Conservation (phyloP, 1,140 invertebrate species). For the Rhynchophorus ferrugineus region DNA sequence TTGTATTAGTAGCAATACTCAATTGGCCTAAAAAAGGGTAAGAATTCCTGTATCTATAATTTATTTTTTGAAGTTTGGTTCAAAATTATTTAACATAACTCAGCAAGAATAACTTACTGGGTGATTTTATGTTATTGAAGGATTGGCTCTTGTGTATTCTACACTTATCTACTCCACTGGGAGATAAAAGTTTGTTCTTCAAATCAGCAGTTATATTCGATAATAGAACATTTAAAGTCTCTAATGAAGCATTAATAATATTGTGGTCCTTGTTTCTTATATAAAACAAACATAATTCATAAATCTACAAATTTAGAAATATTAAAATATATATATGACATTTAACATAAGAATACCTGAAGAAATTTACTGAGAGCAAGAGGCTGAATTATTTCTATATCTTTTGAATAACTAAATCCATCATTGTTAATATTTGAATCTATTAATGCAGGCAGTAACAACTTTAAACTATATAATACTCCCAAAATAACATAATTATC, state of each 20-base stretch:
- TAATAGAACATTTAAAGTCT: slow-evolving; percentile 69
- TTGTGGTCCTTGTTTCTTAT: slow-evolving; percentile 68
- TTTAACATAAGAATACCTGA: no score
- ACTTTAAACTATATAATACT: slow-evolving; percentile 54
- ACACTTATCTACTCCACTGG: slow-evolving; percentile 48
- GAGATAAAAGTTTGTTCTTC: slow-evolving; percentile 49
- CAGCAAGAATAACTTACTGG: slow-evolving; percentile 40
- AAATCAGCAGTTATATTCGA: slow-evolving; percentile 56
- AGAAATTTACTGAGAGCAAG: slow-evolving; percentile 26
- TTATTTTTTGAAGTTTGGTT: no score
- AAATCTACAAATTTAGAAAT: slow-evolving; percentile 51
- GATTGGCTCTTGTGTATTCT: slow-evolving; percentile 38
- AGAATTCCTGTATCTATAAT: no score
- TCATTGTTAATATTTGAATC: slow-evolving; percentile 5
- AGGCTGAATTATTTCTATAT: slow-evolving; percentile 19
- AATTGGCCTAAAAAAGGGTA: slow-evolving; percentile 39
- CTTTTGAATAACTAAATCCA: slow-evolving; percentile 7
- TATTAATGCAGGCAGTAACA: slow-evolving; percentile 47
- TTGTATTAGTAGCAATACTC: slow-evolving; percentile 38
- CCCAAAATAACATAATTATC: slow-evolving; percentile 48
- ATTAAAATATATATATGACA: background rate
- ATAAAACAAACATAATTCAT: slow-evolving; percentile 72
- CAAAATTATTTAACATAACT: background rate
- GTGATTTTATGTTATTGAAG: slow-evolving; percentile 43
- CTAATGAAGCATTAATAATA: slow-evolving; percentile 73